phyloP scores from a whole-genome alignment of 2,888 invertebrate genomes.

The Rhagophthalmus giganteus region DNA sequence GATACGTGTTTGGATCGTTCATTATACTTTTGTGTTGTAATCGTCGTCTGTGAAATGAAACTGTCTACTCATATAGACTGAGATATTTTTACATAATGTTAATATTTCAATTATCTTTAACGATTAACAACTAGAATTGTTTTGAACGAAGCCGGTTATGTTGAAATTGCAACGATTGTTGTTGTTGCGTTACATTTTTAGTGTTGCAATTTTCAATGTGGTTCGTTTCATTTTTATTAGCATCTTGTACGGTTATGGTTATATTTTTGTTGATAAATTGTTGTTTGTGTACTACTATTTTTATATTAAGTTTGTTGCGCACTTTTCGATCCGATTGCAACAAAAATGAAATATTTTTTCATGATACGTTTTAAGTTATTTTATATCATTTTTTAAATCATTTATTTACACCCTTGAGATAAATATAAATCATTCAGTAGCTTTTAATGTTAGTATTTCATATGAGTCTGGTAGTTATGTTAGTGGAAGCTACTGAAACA shows the following conservation, averaged over 20 bases:
- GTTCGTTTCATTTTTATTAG: slow-evolving; percentile 1
- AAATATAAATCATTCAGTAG: slow-evolving; percentile 25
- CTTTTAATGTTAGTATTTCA: slow-evolving; percentile 29
- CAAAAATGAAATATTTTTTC: too few relatives aligned
- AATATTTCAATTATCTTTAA: slow-evolving; percentile 17
- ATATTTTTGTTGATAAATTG: slow-evolving; percentile 6
- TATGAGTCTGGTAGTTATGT: slow-evolving; percentile 23
- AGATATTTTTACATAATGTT: slow-evolving; percentile 45
- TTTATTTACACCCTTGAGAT: too few relatives aligned
- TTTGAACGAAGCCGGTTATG: slow-evolving; percentile 1
- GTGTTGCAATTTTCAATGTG: slow-evolving; percentile 2
- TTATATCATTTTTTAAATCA: too few relatives aligned
- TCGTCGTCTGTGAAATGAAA: slow-evolving; percentile 30
- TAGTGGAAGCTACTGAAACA: slow-evolving; percentile 31
- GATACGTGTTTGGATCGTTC: slow-evolving; percentile 10
- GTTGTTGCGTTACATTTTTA: slow-evolving; percentile 20
- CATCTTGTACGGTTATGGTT: slow-evolving; percentile 7
- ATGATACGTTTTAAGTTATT: too few relatives aligned
- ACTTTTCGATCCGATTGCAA: too few relatives aligned
- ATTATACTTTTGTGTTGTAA: slow-evolving; percentile 19
- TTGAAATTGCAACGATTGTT: slow-evolving; percentile 7
- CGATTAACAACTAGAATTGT: slow-evolving; percentile 9
- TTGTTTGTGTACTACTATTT: neutral
- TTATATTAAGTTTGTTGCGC: neutral
- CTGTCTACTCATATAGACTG: slow-evolving; percentile 43